Evolutionary conservation across 2,113 vertebrate species (phyloP), one percentile per base, ranked within the genome.

Genomic region (Onychostruthus taczanowskii): DNA sequence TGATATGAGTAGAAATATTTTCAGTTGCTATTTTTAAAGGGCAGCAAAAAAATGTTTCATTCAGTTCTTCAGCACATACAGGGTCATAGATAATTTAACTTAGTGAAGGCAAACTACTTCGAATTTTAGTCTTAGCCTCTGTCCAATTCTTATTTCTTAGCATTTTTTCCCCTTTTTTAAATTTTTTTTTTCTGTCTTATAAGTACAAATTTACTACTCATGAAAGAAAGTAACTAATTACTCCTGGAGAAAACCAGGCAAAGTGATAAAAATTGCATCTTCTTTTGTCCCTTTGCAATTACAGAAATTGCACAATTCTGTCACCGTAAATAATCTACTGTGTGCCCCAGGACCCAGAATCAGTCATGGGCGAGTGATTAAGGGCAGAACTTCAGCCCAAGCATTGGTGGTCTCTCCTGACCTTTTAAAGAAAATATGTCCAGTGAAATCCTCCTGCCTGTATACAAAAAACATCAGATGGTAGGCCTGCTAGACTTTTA

Each of bases 1-100:
- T 46, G 22, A 50, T 90, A 91, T 72, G 58, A 90, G 75, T 31
- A 83, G 30, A 84, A 93, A 73, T 89, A 73, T 74, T 95, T 91
- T 88, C 55, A 44, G 11, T 4, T 18, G 1, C 6, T 72, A 11
- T 13, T 90, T 91, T 77, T 63, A 83, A 95, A 80, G 27, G 27
- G 3, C 19, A 63, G 7, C n/a, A 13, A 68, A 69, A 84, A 82
- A 87, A 62, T 2, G 0, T 37, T 49, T 24, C 1, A 2, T 77
- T 79, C 37, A 56, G 11, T 6, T 22, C 49, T 90, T 76, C 28
- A 75, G 22, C 19, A 87, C 13, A 12, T 44, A 11, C 10, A 69
- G 35, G 4, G 27, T 89, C 67, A 49, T 28, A 49, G 16, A 52
- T 53, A 7, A 85, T 83, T 89, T 85, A 46, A 58, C 26, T 4